phyloP scores from a whole-genome alignment of 1,140 invertebrate genomes.

The Rhagoletis pomonella region DNA sequence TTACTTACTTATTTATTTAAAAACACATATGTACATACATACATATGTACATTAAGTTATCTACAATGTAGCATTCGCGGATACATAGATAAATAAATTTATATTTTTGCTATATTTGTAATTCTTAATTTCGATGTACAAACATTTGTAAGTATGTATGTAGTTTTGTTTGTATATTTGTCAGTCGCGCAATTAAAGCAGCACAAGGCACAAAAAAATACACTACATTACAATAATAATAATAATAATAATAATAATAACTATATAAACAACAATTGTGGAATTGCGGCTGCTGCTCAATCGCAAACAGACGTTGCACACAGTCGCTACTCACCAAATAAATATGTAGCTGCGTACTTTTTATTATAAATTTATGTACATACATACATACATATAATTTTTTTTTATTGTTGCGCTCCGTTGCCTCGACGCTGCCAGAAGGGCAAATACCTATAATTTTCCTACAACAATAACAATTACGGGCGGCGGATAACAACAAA shows the following conservation, averaged over 20 bases:
- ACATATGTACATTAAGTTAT: neutral
- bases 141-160: neutral
- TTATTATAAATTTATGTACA: slow-evolving; percentile 9
- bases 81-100: neutral
- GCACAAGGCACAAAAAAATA: neutral
- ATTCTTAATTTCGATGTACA: neutral
- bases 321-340: neutral
- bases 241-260: slow-evolving; percentile 47
- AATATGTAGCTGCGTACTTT: neutral
- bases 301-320: neutral
- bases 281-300: neutral
- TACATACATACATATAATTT: slow-evolving; percentile 61
- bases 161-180: slow-evolving; percentile 9
- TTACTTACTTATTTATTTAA: neutral
- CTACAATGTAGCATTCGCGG: neutral
- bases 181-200: slow-evolving; percentile 37
- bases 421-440: slow-evolving; percentile 72
- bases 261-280: slow-evolving; percentile 40
- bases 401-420: slow-evolving; percentile 73
- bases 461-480: slow-evolving; percentile 57
- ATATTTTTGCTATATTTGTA: neutral
- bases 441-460: slow-evolving; percentile 74
- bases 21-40: neutral
- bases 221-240: neutral
- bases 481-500: slow-evolving; percentile 16